phyloP scores from a whole-genome alignment of 2,797 vertebrate genomes.

The Sebastes kiyomatsui region DNA sequence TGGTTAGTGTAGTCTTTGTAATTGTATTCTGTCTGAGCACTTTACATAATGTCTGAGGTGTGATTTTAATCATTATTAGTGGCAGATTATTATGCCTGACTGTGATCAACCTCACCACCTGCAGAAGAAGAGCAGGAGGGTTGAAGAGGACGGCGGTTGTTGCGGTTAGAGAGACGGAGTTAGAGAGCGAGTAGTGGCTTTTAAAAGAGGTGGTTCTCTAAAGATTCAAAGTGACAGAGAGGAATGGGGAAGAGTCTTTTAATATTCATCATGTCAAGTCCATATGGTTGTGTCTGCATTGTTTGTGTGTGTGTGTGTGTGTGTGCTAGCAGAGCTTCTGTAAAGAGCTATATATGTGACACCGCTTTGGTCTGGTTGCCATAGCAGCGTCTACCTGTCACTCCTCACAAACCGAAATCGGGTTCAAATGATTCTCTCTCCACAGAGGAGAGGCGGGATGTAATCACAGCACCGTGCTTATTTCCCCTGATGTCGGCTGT shows the following conservation, averaged over 20 bases:
- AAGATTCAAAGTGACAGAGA: slow-evolving; percentile 58
- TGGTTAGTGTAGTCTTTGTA: slow-evolving; percentile 12
- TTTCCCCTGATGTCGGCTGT: slow-evolving; percentile 72
- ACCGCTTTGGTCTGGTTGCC: slow-evolving; percentile 77
- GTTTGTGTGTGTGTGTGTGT: slow-evolving; percentile 15
- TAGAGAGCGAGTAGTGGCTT: slow-evolving; percentile 34
- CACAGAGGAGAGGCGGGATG: slow-evolving; percentile 61
- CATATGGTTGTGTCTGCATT: slow-evolving; percentile 43
- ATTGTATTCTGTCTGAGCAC: slow-evolving; percentile 15
- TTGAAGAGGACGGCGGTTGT: slow-evolving; percentile 1
- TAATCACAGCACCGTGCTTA: slow-evolving; percentile 68
- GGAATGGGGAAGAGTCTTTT: slow-evolving; percentile 46
- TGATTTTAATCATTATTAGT: slow-evolving; percentile 29
- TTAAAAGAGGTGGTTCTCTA: slow-evolving; percentile 30
- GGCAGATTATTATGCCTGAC: slow-evolving; percentile 17
- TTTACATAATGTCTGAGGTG: slow-evolving; percentile 20
- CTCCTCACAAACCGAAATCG: slow-evolving; percentile 66
- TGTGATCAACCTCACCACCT: slow-evolving; percentile 31
- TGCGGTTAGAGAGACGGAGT: slow-evolving; percentile 23
- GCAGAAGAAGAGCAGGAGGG: slow-evolving; percentile 15
- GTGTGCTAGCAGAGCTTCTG: slow-evolving; percentile 41
- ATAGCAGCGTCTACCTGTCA: slow-evolving; percentile 82
- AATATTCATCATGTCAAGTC: slow-evolving; percentile 68
- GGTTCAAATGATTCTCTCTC: slow-evolving; percentile 72
- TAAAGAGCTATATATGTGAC: slow-evolving; percentile 62